Conservation (phyloP, 1,140 invertebrate species). For the Tetramorium alpestre region DNA sequence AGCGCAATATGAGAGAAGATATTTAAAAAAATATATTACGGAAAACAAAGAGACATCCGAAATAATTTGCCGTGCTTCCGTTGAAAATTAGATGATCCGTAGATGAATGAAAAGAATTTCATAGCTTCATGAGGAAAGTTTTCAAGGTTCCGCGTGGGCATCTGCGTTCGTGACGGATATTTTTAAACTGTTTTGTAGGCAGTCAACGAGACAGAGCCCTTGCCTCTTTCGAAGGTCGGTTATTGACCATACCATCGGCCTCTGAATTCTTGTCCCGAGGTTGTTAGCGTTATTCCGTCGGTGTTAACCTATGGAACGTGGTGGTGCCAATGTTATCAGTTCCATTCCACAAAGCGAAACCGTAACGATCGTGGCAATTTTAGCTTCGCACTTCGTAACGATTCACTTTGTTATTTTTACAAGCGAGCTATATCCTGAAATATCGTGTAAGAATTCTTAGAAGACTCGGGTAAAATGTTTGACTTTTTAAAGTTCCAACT, state of each 20-base stretch:
- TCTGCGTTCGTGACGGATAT: slow-evolving; percentile 58
- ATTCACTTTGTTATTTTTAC: slow-evolving; percentile 37
- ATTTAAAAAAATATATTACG: not conserved
- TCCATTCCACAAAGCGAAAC: slow-evolving; percentile 20
- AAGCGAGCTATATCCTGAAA: not conserved
- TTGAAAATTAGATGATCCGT: not conserved
- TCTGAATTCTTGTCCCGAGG: slow-evolving; percentile 51
- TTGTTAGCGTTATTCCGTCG: slow-evolving; percentile 36
- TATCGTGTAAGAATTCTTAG: not conserved
- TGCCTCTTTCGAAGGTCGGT: slow-evolving; percentile 68
- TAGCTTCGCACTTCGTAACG: not conserved
- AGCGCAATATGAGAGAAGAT: not conserved
- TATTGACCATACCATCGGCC: slow-evolving; percentile 71
- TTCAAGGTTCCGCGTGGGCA: slow-evolving; percentile 68
- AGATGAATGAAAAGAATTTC: not conserved
- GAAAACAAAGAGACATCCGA: not conserved
- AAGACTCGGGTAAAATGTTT: not conserved
- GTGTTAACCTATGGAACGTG: slow-evolving; percentile 13
- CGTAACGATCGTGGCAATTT: slow-evolving; percentile 42
- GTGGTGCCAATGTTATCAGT: not conserved
- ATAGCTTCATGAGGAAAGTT: slow-evolving; percentile 30
- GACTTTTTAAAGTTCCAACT: not conserved
- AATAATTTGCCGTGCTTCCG: not conserved
- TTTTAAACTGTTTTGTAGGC: slow-evolving; percentile 74
- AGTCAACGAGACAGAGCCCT: slow-evolving; percentile 15